Percentiles rank a stretch among this genome's conserved stretches.
These are phyloP conservation scores for Lasioglossum morio DNA, from an alignment of 2,888 invertebrate genomes.

Conservation along the genomic window DNA sequence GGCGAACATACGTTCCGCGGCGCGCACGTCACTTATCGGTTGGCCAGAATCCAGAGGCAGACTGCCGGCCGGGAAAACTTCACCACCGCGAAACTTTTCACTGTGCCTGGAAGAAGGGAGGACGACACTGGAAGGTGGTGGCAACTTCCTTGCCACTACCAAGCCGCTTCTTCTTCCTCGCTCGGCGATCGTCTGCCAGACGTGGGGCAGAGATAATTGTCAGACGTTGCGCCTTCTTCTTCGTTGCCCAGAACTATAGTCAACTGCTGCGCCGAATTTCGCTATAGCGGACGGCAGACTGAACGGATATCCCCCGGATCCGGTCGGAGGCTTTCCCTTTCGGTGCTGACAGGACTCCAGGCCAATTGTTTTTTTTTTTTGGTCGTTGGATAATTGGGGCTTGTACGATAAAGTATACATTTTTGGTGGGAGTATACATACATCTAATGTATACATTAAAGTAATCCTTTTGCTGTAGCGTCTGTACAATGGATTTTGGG, in stretches of 20 bases:
- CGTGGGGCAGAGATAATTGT: slow-evolving; percentile 64
- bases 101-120: slow-evolving; percentile 66
- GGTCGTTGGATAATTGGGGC: background rate
- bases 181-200: background rate
- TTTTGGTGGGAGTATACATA: background rate
- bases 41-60: slow-evolving; percentile 77
- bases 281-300: background rate
- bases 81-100: slow-evolving; percentile 58
- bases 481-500: no score
- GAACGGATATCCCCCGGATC: background rate
- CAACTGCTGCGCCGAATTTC: slow-evolving; percentile 51
- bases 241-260: slow-evolving; percentile 20
- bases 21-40: slow-evolving; percentile 75
- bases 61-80: slow-evolving; percentile 74
- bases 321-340: background rate
- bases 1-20: background rate
- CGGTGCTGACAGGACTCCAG: background rate
- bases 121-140: slow-evolving; percentile 60
- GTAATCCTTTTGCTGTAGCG: no score
- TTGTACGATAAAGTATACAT: background rate
- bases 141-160: slow-evolving; percentile 67
- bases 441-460: no score
- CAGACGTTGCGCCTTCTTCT: slow-evolving; percentile 58
- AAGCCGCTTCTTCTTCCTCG: slow-evolving; percentile 35
- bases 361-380: background rate